Percentiles rank a stretch among this genome's conserved stretches.
Evolutionary conservation across 2,888 invertebrate species (phyloP).

Genomic region (Pandemis corylana): DNA sequence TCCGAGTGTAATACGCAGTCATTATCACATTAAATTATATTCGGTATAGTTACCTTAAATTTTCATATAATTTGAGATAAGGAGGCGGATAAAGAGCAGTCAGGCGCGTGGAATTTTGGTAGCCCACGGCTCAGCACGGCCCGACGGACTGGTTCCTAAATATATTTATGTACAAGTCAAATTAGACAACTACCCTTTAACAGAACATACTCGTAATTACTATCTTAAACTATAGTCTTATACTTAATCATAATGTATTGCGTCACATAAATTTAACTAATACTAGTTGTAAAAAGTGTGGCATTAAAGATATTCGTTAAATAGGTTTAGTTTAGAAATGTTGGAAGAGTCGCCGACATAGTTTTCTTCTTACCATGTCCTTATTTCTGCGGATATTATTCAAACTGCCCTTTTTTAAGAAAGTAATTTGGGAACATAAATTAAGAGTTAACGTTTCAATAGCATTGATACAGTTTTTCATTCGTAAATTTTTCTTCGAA

Average conservation of each 20-base stretch:
- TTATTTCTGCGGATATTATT: not conserved
- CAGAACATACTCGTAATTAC: not conserved
- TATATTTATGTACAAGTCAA: conserved; percentile 43
- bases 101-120: conserved; percentile 73
- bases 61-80: conserved; percentile 58
- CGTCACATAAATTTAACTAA: too few species aligned
- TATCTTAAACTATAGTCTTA: not conserved
- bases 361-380: not conserved
- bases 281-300: too few species aligned
- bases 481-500: conserved; percentile 16
- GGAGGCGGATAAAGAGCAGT: conserved; percentile 51
- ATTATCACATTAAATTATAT: conserved; percentile 42
- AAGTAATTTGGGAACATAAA: conserved; percentile 7
- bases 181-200: not conserved
- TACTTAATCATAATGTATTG: too few species aligned
- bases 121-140: conserved; percentile 71
- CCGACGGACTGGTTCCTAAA: conserved; percentile 55
- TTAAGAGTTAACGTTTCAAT: conserved; percentile 24
- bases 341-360: not conserved
- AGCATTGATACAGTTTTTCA: conserved; percentile 21
- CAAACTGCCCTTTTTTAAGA: not conserved
- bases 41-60: conserved; percentile 40
- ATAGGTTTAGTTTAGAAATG: not conserved
- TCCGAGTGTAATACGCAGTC: conserved; percentile 19
- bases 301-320: too few species aligned